Conservation (phyloP, 2,797 vertebrate species). For the Ambastaia sidthimunki region DNA sequence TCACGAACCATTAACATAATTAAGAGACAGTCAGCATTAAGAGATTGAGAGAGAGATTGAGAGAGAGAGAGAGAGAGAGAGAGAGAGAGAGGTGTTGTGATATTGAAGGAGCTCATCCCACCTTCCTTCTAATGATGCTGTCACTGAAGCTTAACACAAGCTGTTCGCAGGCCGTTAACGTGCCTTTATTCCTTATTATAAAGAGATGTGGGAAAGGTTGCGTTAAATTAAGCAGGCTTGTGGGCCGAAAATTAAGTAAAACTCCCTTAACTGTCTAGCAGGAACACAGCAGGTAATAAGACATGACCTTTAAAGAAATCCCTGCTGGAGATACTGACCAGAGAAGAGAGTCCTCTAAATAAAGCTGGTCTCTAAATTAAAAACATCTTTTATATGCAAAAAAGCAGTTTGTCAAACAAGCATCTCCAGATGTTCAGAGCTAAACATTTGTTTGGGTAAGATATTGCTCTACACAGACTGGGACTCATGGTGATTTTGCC, state of each 20-base stretch:
- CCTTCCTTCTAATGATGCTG: slow-evolving; percentile 13
- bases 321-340: slow-evolving; percentile 7
- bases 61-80: neutral
- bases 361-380: neutral
- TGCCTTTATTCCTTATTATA: neutral
- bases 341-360: neutral
- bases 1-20: neutral
- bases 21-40: slow-evolving; percentile 6
- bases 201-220: slow-evolving; percentile 44
- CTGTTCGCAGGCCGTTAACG: slow-evolving; percentile 20
- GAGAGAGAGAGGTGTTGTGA: slow-evolving; percentile 2
- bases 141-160: slow-evolving; percentile 22
- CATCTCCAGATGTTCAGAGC: slow-evolving; percentile 17
- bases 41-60: neutral
- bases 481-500: neutral
- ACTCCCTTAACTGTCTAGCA: slow-evolving; percentile 38
- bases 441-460: neutral
- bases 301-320: slow-evolving; percentile 46
- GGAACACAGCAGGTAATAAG: slow-evolving; percentile 33
- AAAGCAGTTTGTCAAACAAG: slow-evolving; percentile 23
- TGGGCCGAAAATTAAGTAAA: slow-evolving; percentile 39
- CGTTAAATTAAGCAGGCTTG: slow-evolving; percentile 39
- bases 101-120: neutral
- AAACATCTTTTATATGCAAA: neutral
- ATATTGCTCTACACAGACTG: neutral